Evolutionary conservation across 2,797 vertebrate species (phyloP), one percentile per base, ranked within the genome.

Genomic region (Salarias fasciatus): DNA sequence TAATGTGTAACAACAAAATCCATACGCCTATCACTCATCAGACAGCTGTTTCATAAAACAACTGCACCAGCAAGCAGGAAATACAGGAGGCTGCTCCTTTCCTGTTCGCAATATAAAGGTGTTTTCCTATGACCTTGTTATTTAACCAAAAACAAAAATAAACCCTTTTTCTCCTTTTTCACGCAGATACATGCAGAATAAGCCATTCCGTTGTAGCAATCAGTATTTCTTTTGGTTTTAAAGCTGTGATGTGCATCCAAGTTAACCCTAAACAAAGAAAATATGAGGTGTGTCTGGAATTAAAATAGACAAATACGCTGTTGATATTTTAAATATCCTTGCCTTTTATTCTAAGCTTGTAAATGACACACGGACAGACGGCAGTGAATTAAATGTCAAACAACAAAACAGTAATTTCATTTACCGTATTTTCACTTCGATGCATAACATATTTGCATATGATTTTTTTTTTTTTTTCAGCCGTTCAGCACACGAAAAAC

Each of bases 1-100:
- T 79, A 78, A 79, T 68, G 64, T 81, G 72, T 84, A 75, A 85
- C 78, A 82, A 72, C 67, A 82, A 80, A 90, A 87, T 88, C 82
- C 64, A 79, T 79, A 57, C 63, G 61, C 38, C 61, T 76, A 55
- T 89, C 79, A 68, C 66, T 72, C 44, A 29, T 67, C 57, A 64
- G 43, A 61, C 62, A 67, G 75, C 70, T 69, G 71, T 61, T 80
- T 87, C 77, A 53, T 81, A 50, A 55, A 70, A 42, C 35, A 65
- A 50, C 57, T 64, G 35, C 50, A 46, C 58, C 63, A 54, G 56
- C 51, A 30, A 53, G 43, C 61, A 74, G 69, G 69, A 73, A 80
- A 68, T 59, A 49, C 57, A 66, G 58, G 52, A 54, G 70, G 53
- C 55, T 66, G 60, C 66, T 65, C 11, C 36, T 53, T 47, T 52